Conservation (phyloP, 2,113 vertebrate genomes). For the Grallaria varia region DNA sequence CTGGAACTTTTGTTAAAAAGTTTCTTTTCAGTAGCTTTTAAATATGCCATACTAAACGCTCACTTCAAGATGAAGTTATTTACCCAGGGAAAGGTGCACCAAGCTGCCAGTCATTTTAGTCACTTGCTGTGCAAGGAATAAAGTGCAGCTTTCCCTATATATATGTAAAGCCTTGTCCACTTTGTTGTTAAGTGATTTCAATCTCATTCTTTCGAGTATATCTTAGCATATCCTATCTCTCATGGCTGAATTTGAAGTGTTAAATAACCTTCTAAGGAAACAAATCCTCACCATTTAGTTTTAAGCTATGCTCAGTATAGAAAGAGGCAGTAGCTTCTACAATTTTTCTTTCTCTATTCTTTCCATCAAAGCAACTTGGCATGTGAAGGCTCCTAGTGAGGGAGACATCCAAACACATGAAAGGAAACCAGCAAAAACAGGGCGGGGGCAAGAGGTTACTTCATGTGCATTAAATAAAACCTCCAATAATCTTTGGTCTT, state of each 20-base stretch:
- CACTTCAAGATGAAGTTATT: background rate
- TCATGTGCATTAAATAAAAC: conserved; percentile 26
- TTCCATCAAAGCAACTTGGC: conserved; percentile 9
- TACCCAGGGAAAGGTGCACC: background rate
- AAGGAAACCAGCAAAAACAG: conserved; percentile 25
- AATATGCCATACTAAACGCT: background rate
- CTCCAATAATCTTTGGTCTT: background rate
- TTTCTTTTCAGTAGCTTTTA: background rate
- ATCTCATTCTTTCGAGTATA: background rate
- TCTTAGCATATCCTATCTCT: background rate
- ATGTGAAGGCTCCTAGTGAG: background rate
- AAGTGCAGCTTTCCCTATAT: background rate
- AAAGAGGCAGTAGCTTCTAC: background rate
- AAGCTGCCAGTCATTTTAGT: background rate
- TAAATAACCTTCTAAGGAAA: background rate
- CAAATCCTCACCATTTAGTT: background rate
- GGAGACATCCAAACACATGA: background rate
- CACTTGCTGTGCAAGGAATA: background rate
- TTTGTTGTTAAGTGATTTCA: background rate
- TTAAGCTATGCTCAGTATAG: background rate
- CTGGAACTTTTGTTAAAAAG: background rate
- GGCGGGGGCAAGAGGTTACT: background rate
- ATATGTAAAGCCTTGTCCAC: background rate
- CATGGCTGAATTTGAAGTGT: background rate
- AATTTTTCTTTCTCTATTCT: background rate